Conservation (phyloP, 1,140 invertebrate genomes). For the Phymorhynchus buccinoides region DNA sequence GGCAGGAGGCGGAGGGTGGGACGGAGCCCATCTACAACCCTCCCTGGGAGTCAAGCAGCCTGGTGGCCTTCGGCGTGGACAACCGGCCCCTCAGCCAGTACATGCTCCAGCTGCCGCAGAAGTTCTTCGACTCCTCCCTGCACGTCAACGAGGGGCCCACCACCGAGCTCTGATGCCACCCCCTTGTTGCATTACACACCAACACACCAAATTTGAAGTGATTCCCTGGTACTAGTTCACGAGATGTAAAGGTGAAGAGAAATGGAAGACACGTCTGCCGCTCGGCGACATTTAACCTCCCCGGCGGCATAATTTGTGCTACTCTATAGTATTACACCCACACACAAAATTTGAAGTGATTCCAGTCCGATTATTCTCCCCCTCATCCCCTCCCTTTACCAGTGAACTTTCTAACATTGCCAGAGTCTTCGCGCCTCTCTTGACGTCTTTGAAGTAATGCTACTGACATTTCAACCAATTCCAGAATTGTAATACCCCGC, state of each 20-base stretch:
- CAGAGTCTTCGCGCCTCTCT: no score
- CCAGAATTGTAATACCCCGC: no score
- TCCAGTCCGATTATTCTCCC: no score
- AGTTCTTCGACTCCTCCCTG: constrained; percentile 14
- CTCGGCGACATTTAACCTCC: not conserved
- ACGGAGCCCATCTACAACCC: constrained; percentile 27
- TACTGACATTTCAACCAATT: no score
- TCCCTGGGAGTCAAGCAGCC: constrained; percentile 20
- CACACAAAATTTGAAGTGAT: no score
- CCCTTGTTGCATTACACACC: not conserved
- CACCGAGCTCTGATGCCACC: constrained; percentile 10
- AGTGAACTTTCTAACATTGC: no score
- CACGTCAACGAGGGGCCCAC: constrained; percentile 22
- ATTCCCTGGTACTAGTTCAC: no score
- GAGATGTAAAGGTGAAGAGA: no score
- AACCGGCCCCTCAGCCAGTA: constrained; percentile 29
- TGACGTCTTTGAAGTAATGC: no score
- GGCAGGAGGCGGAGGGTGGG: not conserved
- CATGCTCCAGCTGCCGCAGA: constrained; percentile 23
- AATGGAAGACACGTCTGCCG: not conserved
- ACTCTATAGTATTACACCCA: not conserved
- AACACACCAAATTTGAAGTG: not conserved
- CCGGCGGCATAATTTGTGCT: not conserved
- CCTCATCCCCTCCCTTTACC: no score
- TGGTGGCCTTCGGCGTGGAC: constrained; percentile 4